These are phyloP conservation scores for Cephus spinipes DNA, from an alignment of 2,888 invertebrate species.

Conservation along the genomic window DNA sequence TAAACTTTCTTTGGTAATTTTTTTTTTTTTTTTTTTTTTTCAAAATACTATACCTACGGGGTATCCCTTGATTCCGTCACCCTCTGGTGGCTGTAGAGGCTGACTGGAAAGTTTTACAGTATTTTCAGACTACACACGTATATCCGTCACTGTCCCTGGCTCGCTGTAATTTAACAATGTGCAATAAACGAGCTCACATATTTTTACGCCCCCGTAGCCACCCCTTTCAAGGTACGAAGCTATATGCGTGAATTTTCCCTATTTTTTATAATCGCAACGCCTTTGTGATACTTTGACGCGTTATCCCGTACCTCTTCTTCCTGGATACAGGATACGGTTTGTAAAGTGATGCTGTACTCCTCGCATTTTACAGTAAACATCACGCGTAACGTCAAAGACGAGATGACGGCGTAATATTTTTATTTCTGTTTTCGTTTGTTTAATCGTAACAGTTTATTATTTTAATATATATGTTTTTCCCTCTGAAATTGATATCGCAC, in stretches of 20 bases:
- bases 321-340: neutral
- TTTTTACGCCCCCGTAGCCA: neutral
- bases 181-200: neutral
- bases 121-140: no score
- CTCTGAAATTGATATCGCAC: neutral
- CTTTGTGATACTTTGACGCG: neutral
- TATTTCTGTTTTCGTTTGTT: neutral
- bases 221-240: neutral
- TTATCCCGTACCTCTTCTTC: neutral
- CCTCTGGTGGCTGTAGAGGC: neutral
- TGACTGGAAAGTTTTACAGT: no score
- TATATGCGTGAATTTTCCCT: neutral
- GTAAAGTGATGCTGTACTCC: neutral
- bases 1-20: neutral
- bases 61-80: neutral
- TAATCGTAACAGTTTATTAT: neutral
- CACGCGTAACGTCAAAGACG: neutral
- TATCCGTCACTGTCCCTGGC: neutral
- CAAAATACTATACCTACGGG: neutral
- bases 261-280: neutral
- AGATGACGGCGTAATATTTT: neutral
- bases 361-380: neutral
- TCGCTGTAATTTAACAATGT: neutral
- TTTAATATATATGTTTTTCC: neutral
- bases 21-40: neutral